A percentile compares a stretch with the other conserved stretches of the same genome.
Evolutionary conservation across 2,888 invertebrate genomes (phyloP).

Genomic region (Teinopalpus imperialis): DNA sequence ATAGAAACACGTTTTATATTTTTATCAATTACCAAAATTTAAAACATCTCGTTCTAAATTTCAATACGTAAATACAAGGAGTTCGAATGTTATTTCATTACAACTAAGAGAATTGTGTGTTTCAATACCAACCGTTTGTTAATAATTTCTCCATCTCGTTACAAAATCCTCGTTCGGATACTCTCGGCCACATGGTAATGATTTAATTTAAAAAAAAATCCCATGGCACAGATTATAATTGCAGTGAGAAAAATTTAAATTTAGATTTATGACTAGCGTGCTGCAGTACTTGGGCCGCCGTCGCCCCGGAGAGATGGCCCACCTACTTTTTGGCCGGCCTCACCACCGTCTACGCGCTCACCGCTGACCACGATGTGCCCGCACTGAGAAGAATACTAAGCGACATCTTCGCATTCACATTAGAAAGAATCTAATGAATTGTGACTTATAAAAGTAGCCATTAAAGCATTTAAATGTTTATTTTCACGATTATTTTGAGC

Average conservation of each 20-base stretch:
- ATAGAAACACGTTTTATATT: too few relatives aligned
- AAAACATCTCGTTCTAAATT: too few relatives aligned
- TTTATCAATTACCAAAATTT: too few relatives aligned
- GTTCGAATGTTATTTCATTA: too few relatives aligned
- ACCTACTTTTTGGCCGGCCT: slow-evolving; percentile 15
- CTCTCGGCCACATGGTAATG: too few relatives aligned
- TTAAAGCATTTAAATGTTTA: slow-evolving; percentile 36
- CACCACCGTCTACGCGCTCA: slow-evolving; percentile 15
- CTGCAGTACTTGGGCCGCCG: slow-evolving; percentile 3
- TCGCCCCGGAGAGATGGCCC: slow-evolving; percentile 7
- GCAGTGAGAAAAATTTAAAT: slow-evolving; percentile 10
- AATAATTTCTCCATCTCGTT: too few relatives aligned
- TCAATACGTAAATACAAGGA: too few relatives aligned
- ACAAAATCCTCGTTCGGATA: too few relatives aligned
- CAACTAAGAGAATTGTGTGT: too few relatives aligned
- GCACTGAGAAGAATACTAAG: slow-evolving; percentile 16
- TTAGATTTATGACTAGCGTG: slow-evolving; percentile 11
- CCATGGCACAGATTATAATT: too few relatives aligned
- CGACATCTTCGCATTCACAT: slow-evolving; percentile 9
- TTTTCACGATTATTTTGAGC: slow-evolving; percentile 73
- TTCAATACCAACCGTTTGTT: too few relatives aligned
- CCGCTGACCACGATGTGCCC: slow-evolving; percentile 19
- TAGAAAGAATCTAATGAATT: not conserved
- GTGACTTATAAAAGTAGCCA: slow-evolving; percentile 19
- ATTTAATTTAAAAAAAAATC: too few relatives aligned